Evolutionary conservation across 92 coral and sea anemone genomes (phyloP), one percentile per base, ranked within the genome.

Genomic region (Epizoanthus ramosus): DNA sequence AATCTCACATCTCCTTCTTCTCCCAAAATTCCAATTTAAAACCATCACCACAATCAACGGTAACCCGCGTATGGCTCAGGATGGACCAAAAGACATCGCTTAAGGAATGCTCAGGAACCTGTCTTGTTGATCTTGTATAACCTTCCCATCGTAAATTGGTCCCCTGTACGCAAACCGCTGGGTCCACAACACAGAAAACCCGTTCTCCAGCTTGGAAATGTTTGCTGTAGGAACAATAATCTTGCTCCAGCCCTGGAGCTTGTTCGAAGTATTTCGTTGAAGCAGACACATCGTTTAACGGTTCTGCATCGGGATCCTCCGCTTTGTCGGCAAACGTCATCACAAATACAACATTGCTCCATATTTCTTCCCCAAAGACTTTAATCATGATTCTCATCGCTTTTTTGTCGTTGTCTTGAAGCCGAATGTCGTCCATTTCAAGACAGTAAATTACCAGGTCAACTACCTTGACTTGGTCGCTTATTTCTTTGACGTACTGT

Each of bases 401-500:
- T 39, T 66, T 66, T 64, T 73, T 56, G 60, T 87, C 90, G 0
- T 28, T 39, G 0, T 7, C 4, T 16, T 56, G 37, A 66, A 81
- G 74, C 16, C 83, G 50, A 14, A 5, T 63, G 19, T 87, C 87
- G 71, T 86, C 79, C 87, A 87, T 81, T 63, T 33, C 64, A 47
- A 82, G n/a, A 75, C 90, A 87, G 79, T 73, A 87, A 10, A 87
- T 47, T 37, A 87, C 43, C 25, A 87, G n/a, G 33, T 83, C 90
- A 43, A 79, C 16, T 0, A 31, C 56, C 3, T 28, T 7, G 6
- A 56, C 33, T 4, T 37, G 61, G 3, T 13, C 12, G 43, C 14
- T 31, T 79, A 81, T 64, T 37, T 33, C 81, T 17, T 66, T 41
- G 4, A 81, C 60, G 64, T 81, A 87, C 39, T 2, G 10, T 23